Conservation (phyloP, 2,113 vertebrate species). For the Numenius arquata region DNA sequence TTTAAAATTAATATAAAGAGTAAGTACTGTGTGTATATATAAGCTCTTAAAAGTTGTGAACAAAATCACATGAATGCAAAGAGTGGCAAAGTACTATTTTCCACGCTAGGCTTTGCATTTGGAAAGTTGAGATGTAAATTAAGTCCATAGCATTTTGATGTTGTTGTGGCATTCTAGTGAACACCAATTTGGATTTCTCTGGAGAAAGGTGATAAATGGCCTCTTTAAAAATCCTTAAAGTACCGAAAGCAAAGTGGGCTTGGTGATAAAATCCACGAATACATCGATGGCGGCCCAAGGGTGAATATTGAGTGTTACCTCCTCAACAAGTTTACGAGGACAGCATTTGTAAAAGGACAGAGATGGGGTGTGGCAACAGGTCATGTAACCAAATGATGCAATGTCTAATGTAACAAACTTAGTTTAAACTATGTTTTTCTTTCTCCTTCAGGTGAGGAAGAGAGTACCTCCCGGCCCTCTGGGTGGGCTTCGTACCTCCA, state of each 20-base stretch:
- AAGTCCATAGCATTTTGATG: neutral
- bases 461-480: slow-evolving; percentile 77
- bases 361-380: neutral
- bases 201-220: neutral
- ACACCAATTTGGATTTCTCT: neutral
- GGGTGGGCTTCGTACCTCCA: slow-evolving; percentile 98
- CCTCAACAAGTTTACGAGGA: neutral
- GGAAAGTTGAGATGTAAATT: neutral
- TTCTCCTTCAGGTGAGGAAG: slow-evolving; percentile 84
- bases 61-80: neutral
- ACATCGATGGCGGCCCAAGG: neutral
- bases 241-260: neutral
- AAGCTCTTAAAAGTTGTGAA: neutral
- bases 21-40: neutral
- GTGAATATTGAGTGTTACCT: neutral
- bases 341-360: neutral
- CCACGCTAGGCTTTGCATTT: neutral
- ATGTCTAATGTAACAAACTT: neutral
- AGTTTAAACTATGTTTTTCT: neutral
- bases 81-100: neutral
- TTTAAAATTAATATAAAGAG: neutral
- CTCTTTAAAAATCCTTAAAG: neutral
- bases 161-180: neutral
- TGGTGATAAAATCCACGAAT: neutral
- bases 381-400: neutral